A percentile compares a stretch with the other conserved stretches of the same genome.
Evolutionary conservation across 2,888 invertebrate genomes (phyloP).

Genomic region (Frankliniella fusca): DNA sequence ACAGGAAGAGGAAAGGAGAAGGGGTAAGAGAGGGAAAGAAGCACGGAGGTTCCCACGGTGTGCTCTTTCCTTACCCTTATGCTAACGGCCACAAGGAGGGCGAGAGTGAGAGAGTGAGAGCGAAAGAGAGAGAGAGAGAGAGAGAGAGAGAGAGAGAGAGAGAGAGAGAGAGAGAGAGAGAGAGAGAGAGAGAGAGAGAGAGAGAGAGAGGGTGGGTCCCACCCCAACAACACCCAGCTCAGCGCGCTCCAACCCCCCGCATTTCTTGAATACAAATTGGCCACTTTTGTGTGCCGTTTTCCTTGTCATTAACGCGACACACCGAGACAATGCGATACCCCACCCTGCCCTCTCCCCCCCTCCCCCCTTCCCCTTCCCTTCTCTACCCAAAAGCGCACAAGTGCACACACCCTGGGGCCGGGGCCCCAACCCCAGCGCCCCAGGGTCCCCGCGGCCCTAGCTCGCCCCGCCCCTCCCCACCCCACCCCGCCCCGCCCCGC

Average conservation of each 20-base stretch:
- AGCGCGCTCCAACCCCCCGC: background rate
- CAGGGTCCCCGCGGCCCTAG: no score
- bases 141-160: conserved; percentile 16
- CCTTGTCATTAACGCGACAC: conserved; percentile 21
- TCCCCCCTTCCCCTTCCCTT: no score
- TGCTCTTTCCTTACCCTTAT: no score
- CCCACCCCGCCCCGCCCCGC: background rate
- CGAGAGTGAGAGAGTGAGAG: background rate
- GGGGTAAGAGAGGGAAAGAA: background rate
- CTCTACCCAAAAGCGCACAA: background rate
- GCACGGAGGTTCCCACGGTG: no score
- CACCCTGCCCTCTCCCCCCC: background rate
- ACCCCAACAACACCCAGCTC: background rate
- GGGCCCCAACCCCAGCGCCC: no score
- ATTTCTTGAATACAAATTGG: conserved; percentile 21
- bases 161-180: conserved; percentile 24
- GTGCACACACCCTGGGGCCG: background rate
- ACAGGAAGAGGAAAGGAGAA: background rate
- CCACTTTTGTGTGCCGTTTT: conserved; percentile 24
- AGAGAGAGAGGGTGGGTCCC: background rate
- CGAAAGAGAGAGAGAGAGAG: conserved; percentile 5
- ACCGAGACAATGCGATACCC: conserved; percentile 13
- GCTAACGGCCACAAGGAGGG: background rate
- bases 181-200: background rate
- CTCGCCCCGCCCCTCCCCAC: background rate